Base-by-base conservation (phyloP, 2,113 vertebrate species). In the Psilopsiagon aurifrons region DNA sequence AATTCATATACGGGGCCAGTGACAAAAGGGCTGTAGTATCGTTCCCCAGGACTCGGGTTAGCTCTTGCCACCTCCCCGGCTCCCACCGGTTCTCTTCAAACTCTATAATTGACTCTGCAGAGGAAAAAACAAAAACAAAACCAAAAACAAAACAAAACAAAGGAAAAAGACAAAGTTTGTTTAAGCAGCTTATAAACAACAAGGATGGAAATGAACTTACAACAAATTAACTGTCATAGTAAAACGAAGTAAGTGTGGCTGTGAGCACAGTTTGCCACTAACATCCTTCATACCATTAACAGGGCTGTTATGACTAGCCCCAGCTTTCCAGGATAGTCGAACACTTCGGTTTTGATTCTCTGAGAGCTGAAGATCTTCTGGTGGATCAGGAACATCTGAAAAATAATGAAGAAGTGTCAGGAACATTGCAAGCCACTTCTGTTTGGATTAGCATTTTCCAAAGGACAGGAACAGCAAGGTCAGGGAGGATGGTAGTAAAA, bases 351-450 rank as follows among this genome's bases (percentile, higher is more conserved):
- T 98, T 94, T 98, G 98, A 91, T 96, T 97, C 54, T 99, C 98
- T 2, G 98, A 99, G 84, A 99, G 95, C n/a, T 96, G 96, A 86
- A 99, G 97, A 73, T 98, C 97, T 95, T 98, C 97, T 3, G 99
- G 99, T 1, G 99, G 97, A 80, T 99, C 98, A 0, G 99, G 99
- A 94, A 99, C 98, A 78, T 99, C 99, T 99, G 92, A 79, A 91
- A 92, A 90, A 92, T 2, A 60, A 82, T 1, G 7, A 59, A 85
- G 31, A 51, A 29, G 33, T 4, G 49, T 87, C 44, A 94, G 27
- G 64, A 90, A 39, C 23, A 23, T 3, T 14, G 23, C 16, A 41
- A 91, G 16, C 5, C 49, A 2, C 23, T 71, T 27, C 31, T 71
- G n/a, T 11, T 39, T 59, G 60, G 13, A 37, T 60, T 29, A 33